These are phyloP conservation scores for Perithous albicinctus DNA, from an alignment of 2,888 invertebrate species.

Conservation along the genomic window DNA sequence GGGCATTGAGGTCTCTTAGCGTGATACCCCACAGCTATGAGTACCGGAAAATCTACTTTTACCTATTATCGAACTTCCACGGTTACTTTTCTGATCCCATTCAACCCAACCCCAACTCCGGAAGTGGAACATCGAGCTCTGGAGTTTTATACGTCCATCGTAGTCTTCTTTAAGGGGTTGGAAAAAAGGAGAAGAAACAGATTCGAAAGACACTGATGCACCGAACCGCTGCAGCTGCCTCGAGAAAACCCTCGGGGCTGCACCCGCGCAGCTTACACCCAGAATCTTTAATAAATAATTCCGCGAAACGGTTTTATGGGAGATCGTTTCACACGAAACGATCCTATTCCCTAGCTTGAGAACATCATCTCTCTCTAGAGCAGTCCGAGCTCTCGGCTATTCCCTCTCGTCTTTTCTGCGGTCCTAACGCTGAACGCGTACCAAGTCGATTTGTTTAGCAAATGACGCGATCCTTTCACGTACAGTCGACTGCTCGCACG, in stretches of 20 bases:
- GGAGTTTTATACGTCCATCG: neutral
- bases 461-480: conserved; percentile 24
- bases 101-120: neutral
- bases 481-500: conserved; percentile 23
- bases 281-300: conserved; percentile 49
- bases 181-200: conserved; percentile 37
- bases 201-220: conserved; percentile 13
- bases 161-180: neutral
- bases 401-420: neutral
- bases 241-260: neutral
- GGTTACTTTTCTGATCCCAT: conserved; percentile 56
- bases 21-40: conserved; percentile 37
- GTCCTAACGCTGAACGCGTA: conserved; percentile 14
- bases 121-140: conserved; percentile 4
- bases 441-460: conserved; percentile 42
- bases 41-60: conserved; percentile 63
- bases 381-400: conserved; percentile 6
- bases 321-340: conserved; percentile 44
- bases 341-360: neutral
- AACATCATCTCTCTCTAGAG: neutral
- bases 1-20: conserved; percentile 54
- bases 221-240: too few relatives aligned
- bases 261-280: neutral
- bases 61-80: conserved; percentile 64
- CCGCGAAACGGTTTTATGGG: conserved; percentile 27